Percentiles rank a stretch among this genome's conserved stretches.
Evolutionary conservation across 1,140 invertebrate genomes (phyloP).

Genomic region (Tribolium castaneum): DNA sequence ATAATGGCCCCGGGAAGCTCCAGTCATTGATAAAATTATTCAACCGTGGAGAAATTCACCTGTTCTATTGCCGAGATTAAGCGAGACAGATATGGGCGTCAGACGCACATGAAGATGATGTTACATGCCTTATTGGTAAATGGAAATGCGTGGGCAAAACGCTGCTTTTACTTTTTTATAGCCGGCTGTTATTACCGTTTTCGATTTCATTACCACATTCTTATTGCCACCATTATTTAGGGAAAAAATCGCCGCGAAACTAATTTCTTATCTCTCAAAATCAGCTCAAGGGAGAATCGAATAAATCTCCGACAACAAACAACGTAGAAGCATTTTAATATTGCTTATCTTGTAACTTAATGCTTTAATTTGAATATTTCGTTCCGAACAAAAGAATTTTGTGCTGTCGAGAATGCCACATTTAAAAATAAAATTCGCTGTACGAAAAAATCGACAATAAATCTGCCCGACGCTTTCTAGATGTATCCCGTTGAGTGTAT

Average conservation of each 20-base stretch:
- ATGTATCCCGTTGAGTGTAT: neutral
- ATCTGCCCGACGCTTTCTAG: neutral
- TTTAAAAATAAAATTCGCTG: neutral
- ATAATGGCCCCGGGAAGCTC: constrained; percentile 5
- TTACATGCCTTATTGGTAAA: constrained; percentile 25
- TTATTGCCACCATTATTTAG: neutral
- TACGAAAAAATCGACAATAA: neutral
- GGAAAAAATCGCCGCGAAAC: neutral
- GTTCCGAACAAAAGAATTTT: neutral
- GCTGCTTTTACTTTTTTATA: neutral
- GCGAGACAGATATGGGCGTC: constrained; percentile 3
- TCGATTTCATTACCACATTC: constrained; percentile 2
- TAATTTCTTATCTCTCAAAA: neutral
- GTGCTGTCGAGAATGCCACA: neutral
- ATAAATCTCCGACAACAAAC: neutral
- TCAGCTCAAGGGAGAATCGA: neutral
- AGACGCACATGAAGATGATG: constrained; percentile 1
- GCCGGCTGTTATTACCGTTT: neutral
- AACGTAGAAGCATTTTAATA: neutral
- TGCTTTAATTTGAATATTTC: neutral
- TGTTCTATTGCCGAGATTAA: constrained; percentile 22
- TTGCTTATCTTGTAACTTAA: neutral
- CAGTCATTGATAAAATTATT: constrained; percentile 27
- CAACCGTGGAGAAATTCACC: constrained; percentile 40
- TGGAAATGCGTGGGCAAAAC: neutral